Evolutionary conservation across 2,797 vertebrate genomes (phyloP).

Genomic region (Spinus pinus): DNA sequence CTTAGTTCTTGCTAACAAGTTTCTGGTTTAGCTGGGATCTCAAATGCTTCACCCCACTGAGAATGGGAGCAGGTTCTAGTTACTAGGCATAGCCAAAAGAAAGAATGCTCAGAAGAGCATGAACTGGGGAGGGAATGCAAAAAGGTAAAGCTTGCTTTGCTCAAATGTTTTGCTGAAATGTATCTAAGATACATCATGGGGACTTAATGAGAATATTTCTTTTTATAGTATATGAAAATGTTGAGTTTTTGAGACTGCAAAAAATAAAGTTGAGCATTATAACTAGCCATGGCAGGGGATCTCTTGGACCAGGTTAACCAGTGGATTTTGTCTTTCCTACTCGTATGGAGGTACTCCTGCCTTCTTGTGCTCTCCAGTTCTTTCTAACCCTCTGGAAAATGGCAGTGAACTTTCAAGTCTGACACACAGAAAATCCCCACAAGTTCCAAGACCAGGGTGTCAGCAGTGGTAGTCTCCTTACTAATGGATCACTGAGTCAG

Average conservation of each 20-base stretch:
- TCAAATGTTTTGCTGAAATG: neutral
- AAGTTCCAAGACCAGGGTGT: neutral
- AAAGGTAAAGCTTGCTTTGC: neutral
- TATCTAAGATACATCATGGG: neutral
- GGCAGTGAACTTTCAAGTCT: neutral
- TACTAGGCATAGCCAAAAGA: neutral
- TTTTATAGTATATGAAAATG: neutral
- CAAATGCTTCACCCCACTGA: neutral
- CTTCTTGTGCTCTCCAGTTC: neutral
- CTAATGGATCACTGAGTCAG: rapidly evolving
- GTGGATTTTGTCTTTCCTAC: neutral
- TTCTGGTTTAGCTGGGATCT: neutral
- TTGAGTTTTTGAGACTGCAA: neutral
- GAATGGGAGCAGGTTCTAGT: neutral
- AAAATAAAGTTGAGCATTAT: neutral
- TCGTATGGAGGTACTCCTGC: neutral
- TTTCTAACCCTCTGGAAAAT: neutral
- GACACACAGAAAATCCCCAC: neutral
- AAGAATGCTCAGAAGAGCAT: neutral
- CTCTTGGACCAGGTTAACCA: neutral
- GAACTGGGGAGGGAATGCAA: neutral
- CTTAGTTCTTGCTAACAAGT: neutral
- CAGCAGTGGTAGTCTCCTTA: neutral
- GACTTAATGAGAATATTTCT: neutral
- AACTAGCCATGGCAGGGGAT: neutral